Percentiles rank a stretch among this genome's conserved stretches.
Conservation (phyloP, 2,113 vertebrate genomes). For the Anguilla japonica region DNA sequence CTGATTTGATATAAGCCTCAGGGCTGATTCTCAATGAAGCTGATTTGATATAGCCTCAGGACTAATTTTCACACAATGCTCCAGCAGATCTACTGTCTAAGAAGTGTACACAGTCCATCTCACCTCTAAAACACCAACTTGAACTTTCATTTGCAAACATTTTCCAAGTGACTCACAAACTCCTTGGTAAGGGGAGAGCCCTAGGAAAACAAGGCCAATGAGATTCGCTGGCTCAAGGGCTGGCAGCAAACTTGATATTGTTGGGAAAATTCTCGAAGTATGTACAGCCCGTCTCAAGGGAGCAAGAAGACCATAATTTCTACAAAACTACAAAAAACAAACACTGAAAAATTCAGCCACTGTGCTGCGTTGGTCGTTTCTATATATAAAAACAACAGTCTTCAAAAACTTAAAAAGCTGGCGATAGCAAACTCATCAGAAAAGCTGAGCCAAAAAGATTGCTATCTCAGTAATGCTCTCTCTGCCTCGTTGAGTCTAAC, state of each 20-base stretch:
- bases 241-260: background rate
- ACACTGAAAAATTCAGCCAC: background rate
- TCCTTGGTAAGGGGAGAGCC: slow-evolving; percentile 19
- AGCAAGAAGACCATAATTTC: background rate
- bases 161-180: slow-evolving; percentile 29
- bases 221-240: background rate
- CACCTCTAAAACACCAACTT: slow-evolving; percentile 14
- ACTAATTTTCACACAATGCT: background rate
- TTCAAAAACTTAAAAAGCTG: background rate
- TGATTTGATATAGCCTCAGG: background rate
- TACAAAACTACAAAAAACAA: background rate
- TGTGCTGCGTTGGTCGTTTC: background rate
- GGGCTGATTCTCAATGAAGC: too few relatives aligned
- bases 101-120: background rate
- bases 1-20: too few relatives aligned
- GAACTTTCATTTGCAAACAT: slow-evolving; percentile 26
- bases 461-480: slow-evolving; percentile 6
- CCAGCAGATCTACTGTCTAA: background rate
- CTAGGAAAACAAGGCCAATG: slow-evolving; percentile 1
- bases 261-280: background rate
- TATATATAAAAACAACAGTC: background rate
- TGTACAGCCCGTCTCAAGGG: background rate
- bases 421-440: background rate
- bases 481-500: slow-evolving; percentile 42
- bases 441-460: slow-evolving; percentile 16